These are phyloP conservation scores for Chauna torquata DNA, from an alignment of 2,113 vertebrate genomes.

Conservation along the genomic window DNA sequence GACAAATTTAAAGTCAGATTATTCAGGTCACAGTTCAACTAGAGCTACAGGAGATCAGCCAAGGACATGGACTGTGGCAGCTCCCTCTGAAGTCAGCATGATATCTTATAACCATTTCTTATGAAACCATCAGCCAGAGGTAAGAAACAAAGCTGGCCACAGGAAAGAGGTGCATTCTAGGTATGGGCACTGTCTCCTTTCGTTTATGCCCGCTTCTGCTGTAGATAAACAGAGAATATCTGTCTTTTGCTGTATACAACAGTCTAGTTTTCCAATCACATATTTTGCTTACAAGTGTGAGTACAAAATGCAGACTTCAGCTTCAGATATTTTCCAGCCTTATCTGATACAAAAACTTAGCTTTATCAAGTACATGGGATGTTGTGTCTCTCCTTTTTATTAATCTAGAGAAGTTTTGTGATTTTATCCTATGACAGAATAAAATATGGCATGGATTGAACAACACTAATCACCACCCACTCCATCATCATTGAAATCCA, in stretches of 20 bases:
- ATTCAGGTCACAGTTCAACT: background rate
- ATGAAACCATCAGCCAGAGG: background rate
- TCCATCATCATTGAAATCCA: background rate
- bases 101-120: background rate
- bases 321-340: background rate
- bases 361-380: background rate
- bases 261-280: background rate
- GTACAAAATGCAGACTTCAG: background rate
- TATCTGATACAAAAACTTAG: background rate
- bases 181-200: background rate
- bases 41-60: background rate
- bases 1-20: background rate
- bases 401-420: background rate
- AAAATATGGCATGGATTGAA: background rate
- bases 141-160: background rate
- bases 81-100: slow-evolving; percentile 10
- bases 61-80: background rate
- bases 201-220: background rate
- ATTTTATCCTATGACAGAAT: background rate
- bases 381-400: background rate
- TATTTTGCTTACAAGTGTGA: background rate
- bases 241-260: background rate
- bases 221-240: background rate
- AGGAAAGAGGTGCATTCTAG: background rate
- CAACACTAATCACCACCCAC: background rate